A percentile compares a stretch with the other conserved stretches of the same genome.
Evolutionary conservation across 2,797 vertebrate species (phyloP).

Genomic region (Gallirallus australis): DNA sequence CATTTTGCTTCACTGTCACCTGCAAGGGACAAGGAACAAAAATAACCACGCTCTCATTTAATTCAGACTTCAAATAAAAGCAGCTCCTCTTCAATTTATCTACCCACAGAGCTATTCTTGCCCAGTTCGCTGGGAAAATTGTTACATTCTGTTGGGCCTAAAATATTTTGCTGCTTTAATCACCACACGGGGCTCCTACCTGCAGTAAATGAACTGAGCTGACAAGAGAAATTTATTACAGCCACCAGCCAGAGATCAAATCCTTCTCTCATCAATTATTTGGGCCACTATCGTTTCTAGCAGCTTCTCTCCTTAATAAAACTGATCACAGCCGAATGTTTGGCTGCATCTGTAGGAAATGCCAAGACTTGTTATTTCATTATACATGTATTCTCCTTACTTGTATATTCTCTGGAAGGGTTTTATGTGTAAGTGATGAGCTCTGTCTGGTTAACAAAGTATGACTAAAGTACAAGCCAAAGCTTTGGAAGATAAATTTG

Average conservation of each 20-base stretch:
- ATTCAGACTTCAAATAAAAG: neutral
- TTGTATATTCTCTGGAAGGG: neutral
- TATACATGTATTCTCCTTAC: neutral
- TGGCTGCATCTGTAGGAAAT: neutral
- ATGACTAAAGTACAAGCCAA: neutral
- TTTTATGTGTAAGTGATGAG: constrained; percentile 18
- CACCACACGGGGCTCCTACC: neutral
- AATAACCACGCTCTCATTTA: constrained; percentile 34
- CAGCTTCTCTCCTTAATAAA: constrained; percentile 46
- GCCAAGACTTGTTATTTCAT: constrained; percentile 52
- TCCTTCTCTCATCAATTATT: constrained; percentile 20
- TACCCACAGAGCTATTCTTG: neutral
- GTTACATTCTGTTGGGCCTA: neutral
- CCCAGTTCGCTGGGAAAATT: neutral
- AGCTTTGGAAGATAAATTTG: neutral
- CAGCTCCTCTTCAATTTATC: neutral
- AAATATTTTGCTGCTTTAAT: constrained; percentile 51
- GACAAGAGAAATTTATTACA: constrained; percentile 14
- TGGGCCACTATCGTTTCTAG: constrained; percentile 8
- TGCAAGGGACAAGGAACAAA: neutral
- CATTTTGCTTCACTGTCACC: neutral
- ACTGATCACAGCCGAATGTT: constrained; percentile 24
- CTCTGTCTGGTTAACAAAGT: constrained; percentile 50
- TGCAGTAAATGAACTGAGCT: constrained; percentile 18
- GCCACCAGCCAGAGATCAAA: constrained; percentile 14